Evolutionary conservation across 2,797 vertebrate genomes (phyloP).

Genomic region (Sorex maritimensis): DNA sequence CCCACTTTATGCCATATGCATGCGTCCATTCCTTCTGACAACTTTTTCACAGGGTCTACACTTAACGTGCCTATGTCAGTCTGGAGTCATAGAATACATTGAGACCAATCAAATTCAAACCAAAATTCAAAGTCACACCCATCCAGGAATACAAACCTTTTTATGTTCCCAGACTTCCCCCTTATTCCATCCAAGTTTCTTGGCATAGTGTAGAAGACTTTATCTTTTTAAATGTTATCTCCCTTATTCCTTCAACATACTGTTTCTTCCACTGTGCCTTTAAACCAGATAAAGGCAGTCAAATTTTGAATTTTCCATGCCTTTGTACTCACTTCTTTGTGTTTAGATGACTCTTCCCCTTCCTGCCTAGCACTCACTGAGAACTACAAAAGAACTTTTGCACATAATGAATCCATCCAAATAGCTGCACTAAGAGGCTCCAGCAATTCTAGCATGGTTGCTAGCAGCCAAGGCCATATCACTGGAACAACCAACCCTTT

Average conservation of each 20-base stretch:
- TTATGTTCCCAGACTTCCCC: neutral
- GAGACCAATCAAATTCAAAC: neutral
- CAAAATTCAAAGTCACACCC: neutral
- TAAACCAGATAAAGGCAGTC: neutral
- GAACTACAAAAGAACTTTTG: neutral
- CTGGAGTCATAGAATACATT: too few species aligned
- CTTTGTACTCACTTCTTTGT: neutral
- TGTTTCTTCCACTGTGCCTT: neutral
- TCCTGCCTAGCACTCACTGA: constrained; percentile 11
- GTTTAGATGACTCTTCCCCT: neutral
- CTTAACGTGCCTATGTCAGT: neutral
- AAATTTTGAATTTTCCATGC: constrained; percentile 1
- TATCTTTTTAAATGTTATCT: constrained; percentile 6
- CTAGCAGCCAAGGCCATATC: neutral
- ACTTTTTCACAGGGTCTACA: neutral
- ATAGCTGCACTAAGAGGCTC: neutral
- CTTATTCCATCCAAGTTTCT: neutral
- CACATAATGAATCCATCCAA: neutral
- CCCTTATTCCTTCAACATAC: neutral
- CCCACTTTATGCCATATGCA: neutral
- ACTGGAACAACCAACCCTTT: neutral
- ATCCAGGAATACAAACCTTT: neutral
- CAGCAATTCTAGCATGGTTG: neutral
- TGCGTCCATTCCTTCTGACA: neutral
- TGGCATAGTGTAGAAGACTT: constrained; percentile 1